Evolutionary conservation across 1,140 invertebrate genomes (phyloP).

Genomic region (Pantala flavescens): DNA sequence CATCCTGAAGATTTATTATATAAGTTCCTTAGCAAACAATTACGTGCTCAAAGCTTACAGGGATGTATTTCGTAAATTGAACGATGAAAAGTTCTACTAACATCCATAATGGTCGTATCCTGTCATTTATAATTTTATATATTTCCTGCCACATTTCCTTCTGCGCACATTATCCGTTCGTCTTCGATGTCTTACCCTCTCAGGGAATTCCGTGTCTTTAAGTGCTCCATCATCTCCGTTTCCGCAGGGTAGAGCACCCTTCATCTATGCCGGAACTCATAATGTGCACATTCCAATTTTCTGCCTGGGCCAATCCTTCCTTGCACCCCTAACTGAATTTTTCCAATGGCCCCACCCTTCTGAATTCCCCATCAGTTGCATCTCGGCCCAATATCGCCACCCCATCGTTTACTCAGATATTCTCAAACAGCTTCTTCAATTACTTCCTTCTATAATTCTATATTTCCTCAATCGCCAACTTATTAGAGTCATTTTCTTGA

Average conservation of each 20-base stretch:
- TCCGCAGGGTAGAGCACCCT: background rate
- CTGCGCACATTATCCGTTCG: background rate
- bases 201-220: background rate
- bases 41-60: too few species aligned
- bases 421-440: too few species aligned
- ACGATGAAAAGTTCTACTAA: too few species aligned
- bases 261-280: constrained; percentile 1
- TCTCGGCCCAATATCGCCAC: background rate
- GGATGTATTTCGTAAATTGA: too few species aligned
- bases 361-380: background rate
- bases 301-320: background rate
- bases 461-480: too few species aligned
- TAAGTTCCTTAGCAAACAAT: too few species aligned
- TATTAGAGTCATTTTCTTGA: too few species aligned
- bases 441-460: background rate
- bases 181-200: background rate
- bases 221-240: background rate
- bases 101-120: too few species aligned
- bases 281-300: constrained; percentile 10
- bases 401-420: background rate
- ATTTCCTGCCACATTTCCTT: too few species aligned
- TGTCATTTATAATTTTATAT: too few species aligned
- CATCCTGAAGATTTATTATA: too few species aligned
- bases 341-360: background rate
- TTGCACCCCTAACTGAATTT: background rate